These are phyloP conservation scores for Druon quercuslanigerum DNA, from an alignment of 1,140 invertebrate genomes.

Conservation along the genomic window DNA sequence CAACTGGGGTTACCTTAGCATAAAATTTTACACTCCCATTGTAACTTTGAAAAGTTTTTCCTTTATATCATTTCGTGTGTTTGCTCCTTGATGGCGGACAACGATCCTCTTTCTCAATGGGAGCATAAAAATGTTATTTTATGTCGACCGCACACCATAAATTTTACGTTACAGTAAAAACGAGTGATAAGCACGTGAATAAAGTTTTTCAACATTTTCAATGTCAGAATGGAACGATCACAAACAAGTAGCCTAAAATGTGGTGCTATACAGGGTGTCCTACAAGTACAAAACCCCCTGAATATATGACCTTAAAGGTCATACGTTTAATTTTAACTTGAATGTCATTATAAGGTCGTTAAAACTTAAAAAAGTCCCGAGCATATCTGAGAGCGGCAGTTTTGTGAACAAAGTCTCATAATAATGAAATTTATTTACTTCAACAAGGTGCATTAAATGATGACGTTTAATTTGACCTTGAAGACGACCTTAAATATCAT, in stretches of 20 bases:
- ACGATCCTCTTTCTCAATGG: neutral
- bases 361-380: too few relatives aligned
- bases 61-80: neutral
- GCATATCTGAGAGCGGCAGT: too few relatives aligned
- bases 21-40: neutral
- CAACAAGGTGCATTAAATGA: too few relatives aligned
- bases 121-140: constrained; percentile 27
- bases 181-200: neutral
- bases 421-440: too few relatives aligned
- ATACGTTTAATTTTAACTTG: too few relatives aligned
- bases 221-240: neutral
- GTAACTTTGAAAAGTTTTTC: constrained; percentile 1
- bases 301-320: too few relatives aligned
- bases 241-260: neutral
- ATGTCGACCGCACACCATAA: constrained; percentile 20
- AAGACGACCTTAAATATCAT: too few relatives aligned
- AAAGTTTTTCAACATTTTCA: constrained; percentile 16
- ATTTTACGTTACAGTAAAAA: neutral
- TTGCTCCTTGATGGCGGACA: constrained; percentile 7
- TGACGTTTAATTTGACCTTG: too few relatives aligned
- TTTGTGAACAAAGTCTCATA: too few relatives aligned
- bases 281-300: too few relatives aligned
- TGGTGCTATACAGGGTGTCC: too few relatives aligned
- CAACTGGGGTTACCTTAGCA: neutral
- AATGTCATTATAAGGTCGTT: too few relatives aligned